Evolutionary conservation across 2,888 invertebrate species (phyloP).

Genomic region (Lissonota sp.): DNA sequence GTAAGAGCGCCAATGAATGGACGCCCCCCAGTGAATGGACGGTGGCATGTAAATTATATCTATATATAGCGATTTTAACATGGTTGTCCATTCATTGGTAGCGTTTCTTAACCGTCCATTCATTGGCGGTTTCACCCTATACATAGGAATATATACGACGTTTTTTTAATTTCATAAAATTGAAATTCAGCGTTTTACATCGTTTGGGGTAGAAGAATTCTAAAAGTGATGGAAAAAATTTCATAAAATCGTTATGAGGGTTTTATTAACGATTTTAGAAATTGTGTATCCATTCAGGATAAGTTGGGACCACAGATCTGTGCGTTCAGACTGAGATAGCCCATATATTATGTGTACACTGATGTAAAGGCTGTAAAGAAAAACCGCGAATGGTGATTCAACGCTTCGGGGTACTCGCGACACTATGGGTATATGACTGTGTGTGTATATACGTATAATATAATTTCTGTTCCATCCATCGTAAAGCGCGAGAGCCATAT

Average conservation of each 20-base stretch:
- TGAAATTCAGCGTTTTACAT: background rate
- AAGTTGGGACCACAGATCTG: background rate
- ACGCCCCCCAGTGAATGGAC: too few relatives aligned
- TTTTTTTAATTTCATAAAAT: too few relatives aligned
- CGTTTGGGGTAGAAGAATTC: background rate
- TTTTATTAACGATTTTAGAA: too few relatives aligned
- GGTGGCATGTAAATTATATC: too few relatives aligned
- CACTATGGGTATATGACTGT: background rate
- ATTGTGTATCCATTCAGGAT: background rate
- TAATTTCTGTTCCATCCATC: conserved; percentile 61
- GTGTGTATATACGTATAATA: conserved; percentile 18
- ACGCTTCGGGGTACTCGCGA: conserved; percentile 38
- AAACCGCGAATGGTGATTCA: conserved; percentile 49
- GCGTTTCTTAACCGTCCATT: too few relatives aligned
- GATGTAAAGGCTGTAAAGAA: conserved; percentile 28
- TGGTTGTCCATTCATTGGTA: too few relatives aligned
- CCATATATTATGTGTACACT: background rate
- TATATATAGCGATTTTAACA: too few relatives aligned
- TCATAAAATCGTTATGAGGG: background rate
- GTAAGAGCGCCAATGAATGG: too few relatives aligned
- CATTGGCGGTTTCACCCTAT: too few relatives aligned
- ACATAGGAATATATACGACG: too few relatives aligned
- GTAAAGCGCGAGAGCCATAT: conserved; percentile 67
- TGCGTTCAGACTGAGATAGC: too few relatives aligned
- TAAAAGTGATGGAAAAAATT: background rate